Conservation (phyloP, 2,113 vertebrate species). For the Oenanthe melanoleuca region DNA sequence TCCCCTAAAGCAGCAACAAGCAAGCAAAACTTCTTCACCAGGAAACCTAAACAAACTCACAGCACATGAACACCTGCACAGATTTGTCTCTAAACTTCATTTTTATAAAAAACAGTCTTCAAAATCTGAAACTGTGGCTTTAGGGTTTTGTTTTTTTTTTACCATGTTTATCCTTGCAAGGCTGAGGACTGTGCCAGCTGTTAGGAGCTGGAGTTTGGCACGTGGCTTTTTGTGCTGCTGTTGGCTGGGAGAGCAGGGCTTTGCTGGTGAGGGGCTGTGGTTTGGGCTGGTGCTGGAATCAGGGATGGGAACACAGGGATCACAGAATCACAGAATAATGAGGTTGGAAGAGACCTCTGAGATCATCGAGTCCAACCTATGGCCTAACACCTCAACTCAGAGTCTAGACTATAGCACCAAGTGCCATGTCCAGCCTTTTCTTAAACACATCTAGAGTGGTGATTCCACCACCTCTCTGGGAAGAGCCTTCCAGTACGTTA, state of each 20-base stretch:
- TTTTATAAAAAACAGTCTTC: background rate
- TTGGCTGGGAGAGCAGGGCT: background rate
- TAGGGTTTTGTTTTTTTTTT: fast-evolving
- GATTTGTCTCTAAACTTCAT: background rate
- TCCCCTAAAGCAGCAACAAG: background rate
- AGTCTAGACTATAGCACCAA: no score
- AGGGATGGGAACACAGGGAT: fast-evolving
- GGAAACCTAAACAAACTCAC: background rate
- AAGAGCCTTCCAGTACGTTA: no score
- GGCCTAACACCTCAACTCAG: no score
- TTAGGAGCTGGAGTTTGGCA: background rate
- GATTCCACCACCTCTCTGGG: no score
- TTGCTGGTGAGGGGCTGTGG: background rate
- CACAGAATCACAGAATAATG: no score
- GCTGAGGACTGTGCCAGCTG: background rate
- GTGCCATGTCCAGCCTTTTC: no score
- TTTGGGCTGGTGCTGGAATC: background rate
- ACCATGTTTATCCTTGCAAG: background rate
- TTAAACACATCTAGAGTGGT: no score
- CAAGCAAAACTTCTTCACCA: background rate
- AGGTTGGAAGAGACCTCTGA: no score
- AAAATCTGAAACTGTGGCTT: background rate
- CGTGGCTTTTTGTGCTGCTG: background rate
- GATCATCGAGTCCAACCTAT: no score
- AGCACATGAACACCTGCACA: fast-evolving